These are phyloP conservation scores for Lampris incognitus DNA, from an alignment of 2,113 vertebrate species.

Conservation along the genomic window DNA sequence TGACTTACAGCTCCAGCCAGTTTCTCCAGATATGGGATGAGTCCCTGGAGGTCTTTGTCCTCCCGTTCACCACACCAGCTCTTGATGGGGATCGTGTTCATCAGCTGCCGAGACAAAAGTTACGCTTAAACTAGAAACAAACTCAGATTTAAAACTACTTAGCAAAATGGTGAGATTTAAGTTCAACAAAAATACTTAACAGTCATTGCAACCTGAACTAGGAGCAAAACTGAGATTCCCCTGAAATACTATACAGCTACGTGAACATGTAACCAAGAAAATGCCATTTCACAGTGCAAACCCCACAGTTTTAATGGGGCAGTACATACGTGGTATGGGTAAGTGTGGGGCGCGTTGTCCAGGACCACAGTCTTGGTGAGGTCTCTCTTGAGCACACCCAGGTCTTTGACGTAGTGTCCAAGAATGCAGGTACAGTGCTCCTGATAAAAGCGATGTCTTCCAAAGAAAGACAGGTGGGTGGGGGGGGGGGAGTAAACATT, in stretches of 20 bases:
- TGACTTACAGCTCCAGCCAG: constrained; percentile 78
- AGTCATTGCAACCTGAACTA: no score
- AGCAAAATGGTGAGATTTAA: no score
- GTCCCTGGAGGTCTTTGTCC: constrained; percentile 81
- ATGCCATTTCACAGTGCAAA: background rate
- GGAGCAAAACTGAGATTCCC: no score
- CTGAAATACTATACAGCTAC: no score
- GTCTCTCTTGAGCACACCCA: constrained; percentile 81
- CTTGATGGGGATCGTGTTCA: constrained; percentile 83
- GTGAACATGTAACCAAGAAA: no score
- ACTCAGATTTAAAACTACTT: no score
- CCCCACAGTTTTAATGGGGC: no score
- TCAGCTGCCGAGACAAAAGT: constrained; percentile 70
- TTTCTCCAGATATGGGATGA: constrained; percentile 79
- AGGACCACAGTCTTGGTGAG: constrained; percentile 83
- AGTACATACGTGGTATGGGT: constrained; percentile 80
- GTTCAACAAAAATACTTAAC: no score
- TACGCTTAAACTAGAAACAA: background rate
- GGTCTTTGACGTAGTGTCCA: constrained; percentile 88
- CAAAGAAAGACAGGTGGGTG: background rate
- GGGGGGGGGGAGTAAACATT: no score
- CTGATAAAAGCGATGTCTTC: constrained; percentile 84
- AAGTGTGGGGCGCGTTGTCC: constrained; percentile 83
- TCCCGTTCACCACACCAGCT: constrained; percentile 80
- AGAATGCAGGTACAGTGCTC: constrained; percentile 82